These are phyloP conservation scores for Centropus unirufus DNA, from an alignment of 2,113 vertebrate genomes.

Conservation along the genomic window DNA sequence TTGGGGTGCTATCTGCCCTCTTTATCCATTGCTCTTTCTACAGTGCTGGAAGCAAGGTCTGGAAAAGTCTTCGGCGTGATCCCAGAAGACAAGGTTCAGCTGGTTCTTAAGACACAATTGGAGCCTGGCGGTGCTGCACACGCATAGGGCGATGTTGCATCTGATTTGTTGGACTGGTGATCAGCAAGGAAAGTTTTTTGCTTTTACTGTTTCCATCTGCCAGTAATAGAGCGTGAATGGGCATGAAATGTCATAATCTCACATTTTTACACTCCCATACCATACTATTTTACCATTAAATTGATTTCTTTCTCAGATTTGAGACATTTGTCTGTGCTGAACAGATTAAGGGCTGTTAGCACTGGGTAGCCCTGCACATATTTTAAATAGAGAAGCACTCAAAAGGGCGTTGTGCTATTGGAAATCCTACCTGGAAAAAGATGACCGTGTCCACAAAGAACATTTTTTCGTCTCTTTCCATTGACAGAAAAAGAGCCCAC, in stretches of 20 bases:
- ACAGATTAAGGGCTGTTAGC: not conserved
- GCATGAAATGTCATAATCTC: not conserved
- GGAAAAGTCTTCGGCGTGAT: not conserved
- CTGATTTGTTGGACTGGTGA: not conserved
- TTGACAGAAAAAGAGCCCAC: not conserved
- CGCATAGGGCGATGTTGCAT: not conserved
- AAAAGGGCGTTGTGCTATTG: not conserved
- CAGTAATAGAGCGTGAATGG: not conserved
- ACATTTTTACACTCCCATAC: not conserved
- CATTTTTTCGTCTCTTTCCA: not conserved
- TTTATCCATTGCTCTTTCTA: not conserved
- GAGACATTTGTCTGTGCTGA: not conserved
- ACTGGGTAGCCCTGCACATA: not conserved
- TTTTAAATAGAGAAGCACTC: not conserved
- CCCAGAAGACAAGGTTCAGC: not conserved
- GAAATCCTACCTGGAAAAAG: not conserved
- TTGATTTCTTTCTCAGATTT: not conserved
- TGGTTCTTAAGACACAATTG: not conserved
- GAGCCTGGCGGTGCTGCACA: not conserved
- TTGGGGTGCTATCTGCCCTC: not conserved
- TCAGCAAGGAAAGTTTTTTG: not conserved
- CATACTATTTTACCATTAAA: constrained; percentile 20
- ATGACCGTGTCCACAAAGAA: not conserved
- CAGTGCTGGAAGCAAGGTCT: not conserved
- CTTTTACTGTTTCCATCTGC: not conserved